These are phyloP conservation scores for Anhinga anhinga DNA, from an alignment of 2,113 vertebrate genomes.

Conservation along the genomic window DNA sequence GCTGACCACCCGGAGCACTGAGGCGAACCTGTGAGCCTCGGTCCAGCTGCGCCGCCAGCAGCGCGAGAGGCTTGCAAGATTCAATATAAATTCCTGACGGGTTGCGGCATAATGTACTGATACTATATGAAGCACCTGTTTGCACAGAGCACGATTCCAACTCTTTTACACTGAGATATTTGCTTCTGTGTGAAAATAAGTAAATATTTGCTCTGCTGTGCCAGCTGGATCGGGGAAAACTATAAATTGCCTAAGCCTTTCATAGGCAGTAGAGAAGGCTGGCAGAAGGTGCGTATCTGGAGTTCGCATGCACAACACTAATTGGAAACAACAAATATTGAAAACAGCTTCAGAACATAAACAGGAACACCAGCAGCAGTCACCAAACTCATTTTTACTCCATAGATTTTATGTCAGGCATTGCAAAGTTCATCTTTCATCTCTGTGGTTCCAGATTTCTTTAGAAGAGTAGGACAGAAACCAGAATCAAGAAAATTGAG, in stretches of 20 bases:
- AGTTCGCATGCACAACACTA: not conserved
- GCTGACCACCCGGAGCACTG: not conserved
- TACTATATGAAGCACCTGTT: not conserved
- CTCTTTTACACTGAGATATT: not conserved
- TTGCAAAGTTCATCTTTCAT: not conserved
- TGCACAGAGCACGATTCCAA: not conserved
- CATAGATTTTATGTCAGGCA: not conserved
- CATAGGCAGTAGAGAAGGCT: not conserved
- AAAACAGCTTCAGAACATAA: not conserved
- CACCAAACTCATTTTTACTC: not conserved
- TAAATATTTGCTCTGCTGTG: conserved; percentile 48
- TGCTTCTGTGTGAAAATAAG: conserved; percentile 28
- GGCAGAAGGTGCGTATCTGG: not conserved
- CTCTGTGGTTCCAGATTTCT: not conserved
- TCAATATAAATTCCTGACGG: not conserved
- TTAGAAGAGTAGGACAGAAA: not conserved
- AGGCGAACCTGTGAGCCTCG: not conserved
- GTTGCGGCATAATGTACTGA: not conserved
- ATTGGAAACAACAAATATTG: not conserved
- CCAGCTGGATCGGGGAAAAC: conserved; percentile 32
- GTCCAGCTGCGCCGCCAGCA: not conserved
- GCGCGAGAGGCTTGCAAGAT: not conserved
- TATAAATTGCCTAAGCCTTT: not conserved
- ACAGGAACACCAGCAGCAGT: not conserved
- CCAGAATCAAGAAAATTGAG: accelerated